Conservation (phyloP, 2,888 invertebrate species). For the Portevinia maculata region DNA sequence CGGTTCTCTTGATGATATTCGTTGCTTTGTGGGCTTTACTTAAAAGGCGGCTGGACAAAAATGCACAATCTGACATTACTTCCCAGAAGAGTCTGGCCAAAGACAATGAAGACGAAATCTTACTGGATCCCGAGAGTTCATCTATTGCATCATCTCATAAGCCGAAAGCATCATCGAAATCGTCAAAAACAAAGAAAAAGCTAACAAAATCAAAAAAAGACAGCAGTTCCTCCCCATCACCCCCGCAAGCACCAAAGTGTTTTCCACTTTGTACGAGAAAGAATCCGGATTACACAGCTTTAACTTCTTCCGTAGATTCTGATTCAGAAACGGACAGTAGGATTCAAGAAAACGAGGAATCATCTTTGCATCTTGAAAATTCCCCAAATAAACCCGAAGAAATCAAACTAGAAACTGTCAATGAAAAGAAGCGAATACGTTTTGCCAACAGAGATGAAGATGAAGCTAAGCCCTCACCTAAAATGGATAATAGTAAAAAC, state of each 20-base stretch:
- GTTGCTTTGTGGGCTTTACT: slow-evolving; percentile 11
- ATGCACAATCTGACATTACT: not conserved
- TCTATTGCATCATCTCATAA: slow-evolving; percentile 32
- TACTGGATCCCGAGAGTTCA: slow-evolving; percentile 36
- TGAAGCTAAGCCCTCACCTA: not conserved
- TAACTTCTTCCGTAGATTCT: slow-evolving; percentile 1
- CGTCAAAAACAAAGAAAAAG: not conserved
- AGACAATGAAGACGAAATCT: slow-evolving; percentile 28
- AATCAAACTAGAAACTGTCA: slow-evolving; percentile 1
- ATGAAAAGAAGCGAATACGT: slow-evolving; percentile 52
- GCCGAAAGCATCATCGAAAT: not conserved
- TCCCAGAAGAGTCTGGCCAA: not conserved
- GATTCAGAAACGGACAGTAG: slow-evolving; percentile 2
- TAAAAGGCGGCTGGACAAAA: not conserved
- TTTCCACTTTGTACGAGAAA: slow-evolving; percentile 45
- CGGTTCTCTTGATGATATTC: slow-evolving; percentile 15
- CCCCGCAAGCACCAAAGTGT: slow-evolving; percentile 32
- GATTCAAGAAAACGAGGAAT: not conserved
- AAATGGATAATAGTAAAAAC: slow-evolving; percentile 10
- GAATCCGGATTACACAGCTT: slow-evolving; percentile 9
- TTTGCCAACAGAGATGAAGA: slow-evolving; percentile 34
- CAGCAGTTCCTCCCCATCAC: slow-evolving; percentile 21
- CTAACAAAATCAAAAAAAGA: not conserved
- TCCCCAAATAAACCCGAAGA: too few species aligned
- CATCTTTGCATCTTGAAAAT: not conserved